phyloP scores from a whole-genome alignment of 37 sponge, comb jelly and placozoan genomes.

The Petrosia ficiformis region DNA sequence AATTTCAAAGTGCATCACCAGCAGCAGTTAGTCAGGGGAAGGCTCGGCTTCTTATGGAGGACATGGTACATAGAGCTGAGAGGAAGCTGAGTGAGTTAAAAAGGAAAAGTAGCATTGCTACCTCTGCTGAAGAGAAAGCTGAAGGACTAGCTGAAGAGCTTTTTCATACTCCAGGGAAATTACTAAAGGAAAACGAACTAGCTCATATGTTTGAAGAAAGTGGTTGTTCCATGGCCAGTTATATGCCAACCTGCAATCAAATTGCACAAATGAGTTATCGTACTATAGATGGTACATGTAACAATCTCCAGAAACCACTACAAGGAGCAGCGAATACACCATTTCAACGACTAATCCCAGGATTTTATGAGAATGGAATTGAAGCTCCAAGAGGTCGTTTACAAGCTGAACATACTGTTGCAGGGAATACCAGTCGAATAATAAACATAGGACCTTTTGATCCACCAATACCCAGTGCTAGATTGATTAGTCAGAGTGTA shows the following conservation, averaged over 20 bases:
- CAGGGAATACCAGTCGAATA: neutral
- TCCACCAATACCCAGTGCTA: conserved; percentile 74
- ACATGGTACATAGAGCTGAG: conserved; percentile 48
- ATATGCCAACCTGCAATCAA: neutral
- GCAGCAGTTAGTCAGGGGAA: conserved; percentile 22
- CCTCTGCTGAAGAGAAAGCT: neutral
- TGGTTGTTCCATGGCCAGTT: neutral
- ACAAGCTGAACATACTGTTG: conserved; percentile 17
- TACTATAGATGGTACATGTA: conserved; percentile 86
- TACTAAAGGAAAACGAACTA: conserved; percentile 45
- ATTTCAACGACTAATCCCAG: conserved; percentile 63
- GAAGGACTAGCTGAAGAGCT: conserved; percentile 14
- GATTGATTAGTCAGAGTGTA: conserved; percentile 52
- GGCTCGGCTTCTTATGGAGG: conserved; percentile 31
- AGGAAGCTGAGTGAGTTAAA: conserved; percentile 28
- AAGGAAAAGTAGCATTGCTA: conserved; percentile 18
- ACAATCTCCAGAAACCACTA: conserved; percentile 70
- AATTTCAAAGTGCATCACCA: conserved; percentile 39
- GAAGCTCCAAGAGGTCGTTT: conserved; percentile 43
- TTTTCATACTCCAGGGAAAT: conserved; percentile 46
- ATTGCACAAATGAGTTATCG: conserved; percentile 19
- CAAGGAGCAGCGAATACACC: conserved; percentile 66
- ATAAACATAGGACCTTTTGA: conserved; percentile 37
- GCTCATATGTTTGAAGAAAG: conserved; percentile 11
- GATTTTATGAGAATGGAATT: conserved; percentile 79